Conservation (phyloP, 1,140 invertebrate genomes). For the Ganaspis sp. region DNA sequence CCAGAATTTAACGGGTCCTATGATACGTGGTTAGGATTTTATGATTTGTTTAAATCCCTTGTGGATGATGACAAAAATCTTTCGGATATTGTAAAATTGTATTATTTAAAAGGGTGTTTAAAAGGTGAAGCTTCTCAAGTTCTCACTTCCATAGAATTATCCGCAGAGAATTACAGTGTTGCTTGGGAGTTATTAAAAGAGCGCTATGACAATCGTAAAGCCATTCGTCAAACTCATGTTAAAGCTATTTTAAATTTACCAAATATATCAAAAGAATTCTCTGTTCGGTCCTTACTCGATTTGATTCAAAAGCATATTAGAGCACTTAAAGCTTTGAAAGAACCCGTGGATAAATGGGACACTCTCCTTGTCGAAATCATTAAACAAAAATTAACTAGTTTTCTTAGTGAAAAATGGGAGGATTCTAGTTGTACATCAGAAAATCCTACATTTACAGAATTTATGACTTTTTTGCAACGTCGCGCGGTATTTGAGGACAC, state of each 20-base stretch:
- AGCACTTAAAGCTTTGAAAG: slow-evolving; percentile 42
- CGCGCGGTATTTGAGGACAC: slow-evolving; percentile 19
- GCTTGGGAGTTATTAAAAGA: slow-evolving; percentile 54
- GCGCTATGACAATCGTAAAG: slow-evolving; percentile 52
- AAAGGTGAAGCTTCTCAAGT: slow-evolving; percentile 54
- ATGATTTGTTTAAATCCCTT: slow-evolving; percentile 51
- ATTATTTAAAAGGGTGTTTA: slow-evolving; percentile 57
- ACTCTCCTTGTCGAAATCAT: slow-evolving; percentile 44
- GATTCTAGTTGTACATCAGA: neutral
- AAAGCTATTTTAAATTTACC: slow-evolving; percentile 37
- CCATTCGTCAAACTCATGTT: slow-evolving; percentile 50
- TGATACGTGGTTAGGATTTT: slow-evolving; percentile 57
- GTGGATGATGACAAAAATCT: slow-evolving; percentile 46
- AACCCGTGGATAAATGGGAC: slow-evolving; percentile 49
- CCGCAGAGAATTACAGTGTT: neutral
- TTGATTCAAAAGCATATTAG: slow-evolving; percentile 37
- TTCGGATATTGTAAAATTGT: slow-evolving; percentile 52
- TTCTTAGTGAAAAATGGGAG: slow-evolving; percentile 46
- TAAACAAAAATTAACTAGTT: slow-evolving; percentile 42
- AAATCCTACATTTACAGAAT: neutral
- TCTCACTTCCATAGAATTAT: slow-evolving; percentile 55
- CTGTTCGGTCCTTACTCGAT: slow-evolving; percentile 43
- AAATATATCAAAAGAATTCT: slow-evolving; percentile 30
- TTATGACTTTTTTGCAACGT: neutral
- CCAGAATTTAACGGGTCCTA: slow-evolving; percentile 52